phyloP scores from a whole-genome alignment of 2,888 invertebrate species.

The Xanthorhoe spadicearia region DNA sequence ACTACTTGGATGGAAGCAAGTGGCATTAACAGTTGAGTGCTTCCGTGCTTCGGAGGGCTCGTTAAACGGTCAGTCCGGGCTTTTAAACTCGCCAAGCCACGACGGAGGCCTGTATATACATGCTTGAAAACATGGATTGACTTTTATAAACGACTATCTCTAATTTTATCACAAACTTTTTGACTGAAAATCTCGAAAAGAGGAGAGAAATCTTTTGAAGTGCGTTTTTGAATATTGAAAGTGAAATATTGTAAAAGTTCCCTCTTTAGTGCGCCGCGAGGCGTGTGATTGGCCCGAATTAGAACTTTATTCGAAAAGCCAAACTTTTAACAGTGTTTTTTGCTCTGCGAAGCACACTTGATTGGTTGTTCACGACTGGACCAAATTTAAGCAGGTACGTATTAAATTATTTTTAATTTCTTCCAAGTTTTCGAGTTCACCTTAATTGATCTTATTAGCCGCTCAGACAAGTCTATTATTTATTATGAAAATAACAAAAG shows the following conservation, averaged over 20 bases:
- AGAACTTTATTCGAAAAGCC: constrained; percentile 17
- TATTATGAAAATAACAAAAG: too few relatives aligned
- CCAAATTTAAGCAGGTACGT: background rate
- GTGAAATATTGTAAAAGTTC: constrained; percentile 39
- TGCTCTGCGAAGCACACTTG: constrained; percentile 25
- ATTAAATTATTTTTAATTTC: constrained; percentile 1
- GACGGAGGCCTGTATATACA: too few relatives aligned
- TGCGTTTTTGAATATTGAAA: constrained; percentile 41
- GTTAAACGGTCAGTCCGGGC: too few relatives aligned
- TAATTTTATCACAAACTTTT: background rate
- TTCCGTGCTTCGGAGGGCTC: too few relatives aligned
- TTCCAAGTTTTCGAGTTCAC: background rate
- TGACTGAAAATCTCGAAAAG: constrained; percentile 2
- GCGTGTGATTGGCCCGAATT: constrained; percentile 31
- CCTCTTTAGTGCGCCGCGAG: constrained; percentile 18
- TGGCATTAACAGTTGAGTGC: too few relatives aligned
- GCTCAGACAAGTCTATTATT: too few relatives aligned
- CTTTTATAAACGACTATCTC: background rate
- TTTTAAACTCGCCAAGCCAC: too few relatives aligned
- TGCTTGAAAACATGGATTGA: too few relatives aligned
- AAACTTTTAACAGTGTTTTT: constrained; percentile 30
- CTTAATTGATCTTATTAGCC: too few relatives aligned
- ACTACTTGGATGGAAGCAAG: too few relatives aligned
- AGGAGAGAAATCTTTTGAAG: constrained; percentile 28
- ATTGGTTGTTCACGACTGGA: constrained; percentile 23